A percentile compares a stretch with the other conserved stretches of the same genome.
phyloP scores from a whole-genome alignment of 2,113 vertebrate species.

The Rhea pennata region DNA sequence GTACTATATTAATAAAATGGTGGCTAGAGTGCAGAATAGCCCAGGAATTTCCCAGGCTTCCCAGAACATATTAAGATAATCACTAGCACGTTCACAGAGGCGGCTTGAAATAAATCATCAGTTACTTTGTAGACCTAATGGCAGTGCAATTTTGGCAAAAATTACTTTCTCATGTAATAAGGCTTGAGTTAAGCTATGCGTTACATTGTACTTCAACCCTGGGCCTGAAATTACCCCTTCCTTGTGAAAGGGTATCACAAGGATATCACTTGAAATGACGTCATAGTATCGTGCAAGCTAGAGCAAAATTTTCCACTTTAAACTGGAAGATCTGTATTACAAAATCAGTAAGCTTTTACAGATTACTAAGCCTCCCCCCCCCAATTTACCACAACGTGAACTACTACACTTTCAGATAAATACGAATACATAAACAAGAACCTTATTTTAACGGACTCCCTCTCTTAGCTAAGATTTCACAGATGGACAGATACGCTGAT shows the following conservation, averaged over 20 bases:
- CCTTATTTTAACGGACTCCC: not conserved
- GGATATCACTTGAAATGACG: not conserved
- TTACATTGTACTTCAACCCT: not conserved
- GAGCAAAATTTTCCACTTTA: not conserved
- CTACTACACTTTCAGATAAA: not conserved
- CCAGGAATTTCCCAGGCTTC: not conserved
- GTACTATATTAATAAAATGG: no score
- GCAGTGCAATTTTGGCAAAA: not conserved
- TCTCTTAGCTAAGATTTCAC: not conserved
- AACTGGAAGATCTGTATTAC: not conserved
- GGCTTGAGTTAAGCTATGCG: not conserved
- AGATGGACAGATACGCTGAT: not conserved
- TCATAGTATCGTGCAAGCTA: accelerated
- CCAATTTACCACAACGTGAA: not conserved
- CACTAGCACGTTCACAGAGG: not conserved
- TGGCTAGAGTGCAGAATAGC: not conserved
- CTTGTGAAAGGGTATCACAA: not conserved
- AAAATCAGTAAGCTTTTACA: not conserved
- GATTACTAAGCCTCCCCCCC: not conserved
- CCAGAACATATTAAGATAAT: not conserved
- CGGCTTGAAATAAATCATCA: not conserved
- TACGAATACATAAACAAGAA: not conserved
- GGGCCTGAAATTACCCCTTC: not conserved
- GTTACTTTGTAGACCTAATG: not conserved
- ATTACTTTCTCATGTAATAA: accelerated